Base-by-base conservation (phyloP, 1,140 invertebrate genomes). In the Antheraea pernyi region DNA sequence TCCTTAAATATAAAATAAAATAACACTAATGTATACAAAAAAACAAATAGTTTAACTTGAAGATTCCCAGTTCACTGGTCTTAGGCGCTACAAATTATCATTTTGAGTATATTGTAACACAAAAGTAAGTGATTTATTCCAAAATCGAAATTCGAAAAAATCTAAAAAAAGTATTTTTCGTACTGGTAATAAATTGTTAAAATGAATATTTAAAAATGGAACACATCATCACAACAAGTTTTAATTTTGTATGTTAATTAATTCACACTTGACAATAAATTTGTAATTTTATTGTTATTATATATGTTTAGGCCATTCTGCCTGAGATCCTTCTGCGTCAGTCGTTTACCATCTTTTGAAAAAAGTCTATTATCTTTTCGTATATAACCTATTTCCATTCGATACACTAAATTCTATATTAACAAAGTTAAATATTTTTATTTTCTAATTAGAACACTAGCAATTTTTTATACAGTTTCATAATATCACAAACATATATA, bases 291-390 rank as follows among this genome's bases (percentile, higher is more conserved):
- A 61, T 8, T 22, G 19, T 22, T 63, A 67, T 42, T 65, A 53
- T 53, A 61, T 71, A 61, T 36, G 67, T 59, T 65, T 77, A 77
- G 76, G 73, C 73, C 69, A 37, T 39, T 58, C 16, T 64, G 76
- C 71, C 73, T 69, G 76, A 78, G 76, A 78, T 78, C 76, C 69
- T 7, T 63, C 30, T 69, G 65, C 16, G 62, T 77, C 76, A 72
- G 76, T 78, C 76, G 65, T 42, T 53, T 53, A 16, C 6, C 7
- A 42, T 42, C 7, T 42, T 42, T 11, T 42, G 39, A 42, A 42
- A 42, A 3, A 42, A 42, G 39, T 42, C 39, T 42, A 42, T 42
- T 42, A 10, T 42, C 11, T 11, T 3, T 42, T 8, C 39, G 11
- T 42, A 42, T 42, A 10, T 42, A 42, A 10, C 7, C 7, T 42